These are phyloP conservation scores for Rugalucina vietnamica DNA, from an alignment of 2,888 invertebrate genomes.

Conservation along the genomic window DNA sequence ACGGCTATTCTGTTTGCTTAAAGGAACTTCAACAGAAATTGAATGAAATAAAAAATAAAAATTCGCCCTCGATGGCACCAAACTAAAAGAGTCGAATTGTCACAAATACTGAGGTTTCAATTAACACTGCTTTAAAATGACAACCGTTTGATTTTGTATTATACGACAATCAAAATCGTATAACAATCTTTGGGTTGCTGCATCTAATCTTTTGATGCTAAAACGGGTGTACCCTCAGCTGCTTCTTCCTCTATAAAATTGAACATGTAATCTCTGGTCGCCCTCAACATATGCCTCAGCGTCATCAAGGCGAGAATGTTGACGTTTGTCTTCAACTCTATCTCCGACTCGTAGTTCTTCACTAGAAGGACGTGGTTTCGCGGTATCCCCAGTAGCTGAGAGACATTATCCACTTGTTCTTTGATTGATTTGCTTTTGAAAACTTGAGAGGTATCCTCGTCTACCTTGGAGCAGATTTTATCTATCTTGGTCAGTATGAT, in stretches of 20 bases:
- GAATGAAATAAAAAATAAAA: too few species aligned
- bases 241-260: neutral
- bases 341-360: slow-evolving; percentile 1
- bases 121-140: too few species aligned
- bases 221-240: neutral
- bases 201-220: neutral
- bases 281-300: neutral
- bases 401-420: neutral
- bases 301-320: neutral
- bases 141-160: too few species aligned
- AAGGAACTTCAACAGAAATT: too few species aligned
- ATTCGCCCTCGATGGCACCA: too few species aligned
- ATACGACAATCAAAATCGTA: too few species aligned
- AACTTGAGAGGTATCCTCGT: neutral
- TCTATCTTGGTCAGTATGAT: neutral
- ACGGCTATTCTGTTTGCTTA: too few species aligned
- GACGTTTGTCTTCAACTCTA: neutral
- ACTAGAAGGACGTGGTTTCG: neutral
- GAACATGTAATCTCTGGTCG: neutral
- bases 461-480: neutral
- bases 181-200: too few species aligned
- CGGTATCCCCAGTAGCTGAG: neutral
- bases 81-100: too few species aligned
- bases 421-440: neutral
- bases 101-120: too few species aligned